Conservation (phyloP, 2,797 vertebrate species). For the Paratrypauchen microcephalus region DNA sequence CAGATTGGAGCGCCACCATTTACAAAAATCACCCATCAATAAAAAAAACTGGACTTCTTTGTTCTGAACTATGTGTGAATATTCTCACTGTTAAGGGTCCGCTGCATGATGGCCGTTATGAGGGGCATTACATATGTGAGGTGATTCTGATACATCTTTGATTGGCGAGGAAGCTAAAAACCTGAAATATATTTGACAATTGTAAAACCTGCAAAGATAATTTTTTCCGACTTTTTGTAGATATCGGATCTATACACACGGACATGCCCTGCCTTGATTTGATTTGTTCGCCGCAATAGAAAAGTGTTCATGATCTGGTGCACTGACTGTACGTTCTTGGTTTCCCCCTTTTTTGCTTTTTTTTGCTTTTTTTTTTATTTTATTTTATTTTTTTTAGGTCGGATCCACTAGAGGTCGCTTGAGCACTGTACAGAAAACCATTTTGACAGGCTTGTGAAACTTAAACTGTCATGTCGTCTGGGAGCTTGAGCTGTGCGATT, state of each 20-base stretch:
- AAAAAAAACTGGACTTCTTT: conserved; percentile 77
- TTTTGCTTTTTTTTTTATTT: neutral
- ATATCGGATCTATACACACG: conserved; percentile 54
- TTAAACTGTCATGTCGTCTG: conserved; percentile 67
- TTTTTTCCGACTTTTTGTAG: conserved; percentile 53
- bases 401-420: conserved; percentile 72
- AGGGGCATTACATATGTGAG: conserved; percentile 58
- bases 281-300: conserved; percentile 48
- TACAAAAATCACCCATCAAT: conserved; percentile 79
- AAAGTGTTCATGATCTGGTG: conserved; percentile 58
- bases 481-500: conserved; percentile 69
- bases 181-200: conserved; percentile 52
- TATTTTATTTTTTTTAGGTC: conserved; percentile 39
- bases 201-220: conserved; percentile 55
- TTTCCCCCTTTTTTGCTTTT: neutral
- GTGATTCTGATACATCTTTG: conserved; percentile 30
- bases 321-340: conserved; percentile 58
- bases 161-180: conserved; percentile 40
- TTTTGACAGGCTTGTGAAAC: conserved; percentile 64
- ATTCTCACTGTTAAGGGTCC: conserved; percentile 69
- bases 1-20: conserved; percentile 87
- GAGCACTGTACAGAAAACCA: conserved; percentile 64
- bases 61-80: conserved; percentile 75
- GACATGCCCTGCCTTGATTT: conserved; percentile 58
- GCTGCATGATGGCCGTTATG: conserved; percentile 66